phyloP scores from a whole-genome alignment of 2,888 invertebrate genomes.

The Drosophila limbata region DNA sequence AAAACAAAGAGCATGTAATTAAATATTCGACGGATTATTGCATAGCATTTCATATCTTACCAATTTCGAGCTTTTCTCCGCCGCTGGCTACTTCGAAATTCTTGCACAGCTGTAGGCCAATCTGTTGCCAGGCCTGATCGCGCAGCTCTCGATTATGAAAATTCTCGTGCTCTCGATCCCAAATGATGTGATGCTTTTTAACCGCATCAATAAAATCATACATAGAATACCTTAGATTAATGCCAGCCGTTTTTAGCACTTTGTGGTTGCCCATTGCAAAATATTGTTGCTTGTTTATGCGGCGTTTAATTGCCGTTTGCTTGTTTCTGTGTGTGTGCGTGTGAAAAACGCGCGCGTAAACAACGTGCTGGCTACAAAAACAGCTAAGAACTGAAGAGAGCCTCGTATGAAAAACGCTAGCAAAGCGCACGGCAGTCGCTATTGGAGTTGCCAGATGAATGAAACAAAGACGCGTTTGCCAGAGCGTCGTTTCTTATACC shows the following conservation, averaged over 20 bases:
- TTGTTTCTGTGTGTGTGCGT: conserved; percentile 10
- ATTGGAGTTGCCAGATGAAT: conserved; percentile 42
- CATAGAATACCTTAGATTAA: conserved; percentile 66
- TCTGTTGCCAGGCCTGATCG: conserved; percentile 69
- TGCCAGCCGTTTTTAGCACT: conserved; percentile 64
- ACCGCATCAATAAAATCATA: conserved; percentile 74
- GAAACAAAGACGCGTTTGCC: neutral
- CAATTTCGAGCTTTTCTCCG: conserved; percentile 64
- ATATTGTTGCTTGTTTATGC: conserved; percentile 21
- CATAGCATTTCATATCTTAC: conserved; percentile 36
- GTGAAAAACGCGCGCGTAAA: conserved; percentile 45
- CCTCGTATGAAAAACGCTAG: conserved; percentile 51
- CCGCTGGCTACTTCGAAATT: conserved; percentile 48
- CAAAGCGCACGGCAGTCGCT: conserved; percentile 57
- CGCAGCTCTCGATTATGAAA: conserved; percentile 71
- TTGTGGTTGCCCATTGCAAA: conserved; percentile 69
- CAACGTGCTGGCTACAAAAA: conserved; percentile 59
- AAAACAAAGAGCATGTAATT: neutral
- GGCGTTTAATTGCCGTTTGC: conserved; percentile 11
- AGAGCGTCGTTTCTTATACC: neutral
- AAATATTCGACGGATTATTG: neutral
- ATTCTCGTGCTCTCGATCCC: conserved; percentile 68
- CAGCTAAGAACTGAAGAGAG: conserved; percentile 52
- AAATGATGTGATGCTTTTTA: conserved; percentile 58
- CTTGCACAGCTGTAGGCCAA: conserved; percentile 61